A percentile compares a stretch with the other conserved stretches of the same genome.
These are phyloP conservation scores for Hemitrygon akajei DNA, from an alignment of 2,797 vertebrate species.

Conservation along the genomic window DNA sequence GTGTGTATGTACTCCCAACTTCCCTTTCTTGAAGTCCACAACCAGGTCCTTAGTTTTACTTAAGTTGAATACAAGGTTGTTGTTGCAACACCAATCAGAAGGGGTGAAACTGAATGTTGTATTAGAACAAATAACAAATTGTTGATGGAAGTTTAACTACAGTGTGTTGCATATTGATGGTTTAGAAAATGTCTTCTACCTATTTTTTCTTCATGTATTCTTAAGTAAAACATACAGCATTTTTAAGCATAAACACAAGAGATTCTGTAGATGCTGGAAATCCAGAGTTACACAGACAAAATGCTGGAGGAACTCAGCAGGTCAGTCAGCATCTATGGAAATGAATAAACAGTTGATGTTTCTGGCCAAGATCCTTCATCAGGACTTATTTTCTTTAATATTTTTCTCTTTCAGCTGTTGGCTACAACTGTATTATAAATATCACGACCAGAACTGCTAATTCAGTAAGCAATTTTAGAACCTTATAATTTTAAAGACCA, in stretches of 20 bases:
- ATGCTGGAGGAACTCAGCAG: no score
- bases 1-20: no score
- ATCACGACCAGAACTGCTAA: constrained; percentile 95
- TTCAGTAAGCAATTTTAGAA: constrained; percentile 70
- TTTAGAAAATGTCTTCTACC: background rate
- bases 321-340: no score
- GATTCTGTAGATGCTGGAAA: no score
- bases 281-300: no score
- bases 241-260: no score
- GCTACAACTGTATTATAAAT: constrained; percentile 93
- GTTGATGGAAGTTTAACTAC: background rate
- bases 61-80: no score
- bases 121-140: background rate
- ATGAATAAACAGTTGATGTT: no score
- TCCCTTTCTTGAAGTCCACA: no score
- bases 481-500: background rate
- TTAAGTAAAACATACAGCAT: background rate
- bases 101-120: background rate
- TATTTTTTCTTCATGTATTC: background rate
- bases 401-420: constrained; percentile 71
- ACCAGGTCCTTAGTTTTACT: no score
- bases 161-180: background rate
- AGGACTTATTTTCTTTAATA: constrained; percentile 42
- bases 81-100: no score
- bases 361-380: no score